These are phyloP conservation scores for Geopemphigus sp. DNA, from an alignment of 1,140 invertebrate genomes.

Conservation along the genomic window DNA sequence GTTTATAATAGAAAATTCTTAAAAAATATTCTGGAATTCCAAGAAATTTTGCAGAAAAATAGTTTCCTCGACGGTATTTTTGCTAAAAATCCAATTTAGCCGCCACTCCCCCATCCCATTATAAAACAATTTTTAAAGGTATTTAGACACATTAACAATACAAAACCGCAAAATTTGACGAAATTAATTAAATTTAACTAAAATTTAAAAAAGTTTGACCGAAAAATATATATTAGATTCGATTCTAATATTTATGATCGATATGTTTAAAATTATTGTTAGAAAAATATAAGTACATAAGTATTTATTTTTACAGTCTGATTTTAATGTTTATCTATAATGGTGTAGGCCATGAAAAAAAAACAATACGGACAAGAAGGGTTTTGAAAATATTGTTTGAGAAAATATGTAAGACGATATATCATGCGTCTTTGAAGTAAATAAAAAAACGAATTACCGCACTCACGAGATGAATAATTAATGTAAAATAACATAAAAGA, in stretches of 20 bases:
- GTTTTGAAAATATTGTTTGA: neutral
- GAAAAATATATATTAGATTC: neutral
- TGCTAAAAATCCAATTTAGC: neutral
- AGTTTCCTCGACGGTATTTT: neutral
- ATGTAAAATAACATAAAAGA: neutral
- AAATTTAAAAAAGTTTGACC: neutral
- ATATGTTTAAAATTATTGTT: neutral
- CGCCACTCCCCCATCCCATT: neutral
- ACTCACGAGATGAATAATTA: constrained; percentile 6
- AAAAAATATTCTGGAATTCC: neutral
- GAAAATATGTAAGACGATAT: neutral
- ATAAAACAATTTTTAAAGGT: neutral
- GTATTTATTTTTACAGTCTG: neutral
- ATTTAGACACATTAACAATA: neutral
- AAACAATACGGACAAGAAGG: neutral
- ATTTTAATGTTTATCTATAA: neutral
- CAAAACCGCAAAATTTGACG: neutral
- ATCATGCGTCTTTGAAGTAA: neutral
- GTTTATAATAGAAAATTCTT: too few relatives aligned
- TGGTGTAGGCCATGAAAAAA: neutral
- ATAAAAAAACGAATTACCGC: neutral
- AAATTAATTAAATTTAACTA: neutral
- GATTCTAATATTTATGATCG: neutral
- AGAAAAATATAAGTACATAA: neutral
- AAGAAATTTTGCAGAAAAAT: neutral